These are phyloP conservation scores for Acanthornis magna DNA, from an alignment of 2,797 vertebrate species.

Conservation along the genomic window DNA sequence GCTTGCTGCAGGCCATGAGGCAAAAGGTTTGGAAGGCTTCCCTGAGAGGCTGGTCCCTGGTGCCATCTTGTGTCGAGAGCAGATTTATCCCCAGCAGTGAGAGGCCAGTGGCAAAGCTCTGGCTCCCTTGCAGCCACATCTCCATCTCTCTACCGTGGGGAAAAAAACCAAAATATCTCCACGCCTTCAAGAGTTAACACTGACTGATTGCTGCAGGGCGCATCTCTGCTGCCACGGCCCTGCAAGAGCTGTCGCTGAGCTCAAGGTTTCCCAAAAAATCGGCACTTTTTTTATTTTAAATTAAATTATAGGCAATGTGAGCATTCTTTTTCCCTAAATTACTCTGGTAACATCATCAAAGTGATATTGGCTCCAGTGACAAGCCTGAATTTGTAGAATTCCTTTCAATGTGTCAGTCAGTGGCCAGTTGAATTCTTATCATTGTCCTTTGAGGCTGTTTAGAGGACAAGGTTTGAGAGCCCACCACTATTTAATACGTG, in stretches of 20 bases:
- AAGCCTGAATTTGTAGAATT: neutral
- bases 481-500: neutral
- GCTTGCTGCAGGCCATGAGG: neutral
- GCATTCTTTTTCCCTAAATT: neutral
- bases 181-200: neutral
- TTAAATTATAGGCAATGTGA: neutral
- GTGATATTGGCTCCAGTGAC: neutral
- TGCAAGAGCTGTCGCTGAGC: fast-evolving
- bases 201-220: fast-evolving
- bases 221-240: neutral
- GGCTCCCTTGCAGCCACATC: fast-evolving
- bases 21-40: constrained; percentile 14
- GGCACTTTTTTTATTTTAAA: neutral
- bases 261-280: neutral
- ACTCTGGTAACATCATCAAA: neutral
- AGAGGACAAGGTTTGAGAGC: neutral
- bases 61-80: constrained; percentile 72
- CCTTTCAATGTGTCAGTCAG: neutral
- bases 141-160: neutral
- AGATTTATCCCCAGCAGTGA: neutral
- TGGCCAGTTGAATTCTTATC: neutral
- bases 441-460: neutral
- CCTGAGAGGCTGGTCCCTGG: constrained; percentile 61
- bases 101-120: neutral
- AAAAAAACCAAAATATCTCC: neutral